A percentile compares a stretch with the other conserved stretches of the same genome.
Evolutionary conservation across 2,888 invertebrate species (phyloP).

Genomic region (Chloromyia formosa): DNA sequence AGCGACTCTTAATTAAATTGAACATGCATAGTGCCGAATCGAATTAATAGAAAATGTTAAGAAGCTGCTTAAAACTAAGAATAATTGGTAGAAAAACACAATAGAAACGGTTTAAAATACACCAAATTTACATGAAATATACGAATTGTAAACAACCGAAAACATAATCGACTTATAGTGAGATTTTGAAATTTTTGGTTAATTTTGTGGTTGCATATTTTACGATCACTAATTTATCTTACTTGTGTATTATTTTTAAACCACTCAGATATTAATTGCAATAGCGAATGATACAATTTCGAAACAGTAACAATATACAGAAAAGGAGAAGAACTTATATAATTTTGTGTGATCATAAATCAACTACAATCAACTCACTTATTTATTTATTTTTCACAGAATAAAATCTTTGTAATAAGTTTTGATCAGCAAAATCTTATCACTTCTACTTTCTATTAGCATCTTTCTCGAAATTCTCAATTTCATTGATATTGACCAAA

Average conservation of each 20-base stretch:
- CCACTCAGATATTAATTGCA: too few relatives aligned
- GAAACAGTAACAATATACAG: slow-evolving; percentile 26
- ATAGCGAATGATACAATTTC: neutral
- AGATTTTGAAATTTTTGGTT: neutral
- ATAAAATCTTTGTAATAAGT: neutral
- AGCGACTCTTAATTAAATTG: neutral
- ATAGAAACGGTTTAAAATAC: too few relatives aligned
- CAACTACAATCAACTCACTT: neutral
- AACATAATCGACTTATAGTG: neutral
- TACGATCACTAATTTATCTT: neutral
- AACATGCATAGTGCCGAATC: too few relatives aligned
- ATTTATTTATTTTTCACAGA: neutral
- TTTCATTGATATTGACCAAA: slow-evolving; percentile 74
- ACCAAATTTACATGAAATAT: too few relatives aligned
- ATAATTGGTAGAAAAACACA: neutral
- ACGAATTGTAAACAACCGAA: too few relatives aligned
- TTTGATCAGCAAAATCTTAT: neutral
- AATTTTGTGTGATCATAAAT: neutral
- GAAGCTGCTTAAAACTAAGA: neutral
- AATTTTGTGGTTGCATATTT: neutral
- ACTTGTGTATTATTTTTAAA: neutral
- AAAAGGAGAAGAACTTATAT: slow-evolving; percentile 14
- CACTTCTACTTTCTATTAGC: slow-evolving; percentile 25
- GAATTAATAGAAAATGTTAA: slow-evolving; percentile 1
- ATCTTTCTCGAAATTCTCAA: slow-evolving; percentile 67